Conservation (phyloP, 2,113 vertebrate species). For the Pelusios castaneus region DNA sequence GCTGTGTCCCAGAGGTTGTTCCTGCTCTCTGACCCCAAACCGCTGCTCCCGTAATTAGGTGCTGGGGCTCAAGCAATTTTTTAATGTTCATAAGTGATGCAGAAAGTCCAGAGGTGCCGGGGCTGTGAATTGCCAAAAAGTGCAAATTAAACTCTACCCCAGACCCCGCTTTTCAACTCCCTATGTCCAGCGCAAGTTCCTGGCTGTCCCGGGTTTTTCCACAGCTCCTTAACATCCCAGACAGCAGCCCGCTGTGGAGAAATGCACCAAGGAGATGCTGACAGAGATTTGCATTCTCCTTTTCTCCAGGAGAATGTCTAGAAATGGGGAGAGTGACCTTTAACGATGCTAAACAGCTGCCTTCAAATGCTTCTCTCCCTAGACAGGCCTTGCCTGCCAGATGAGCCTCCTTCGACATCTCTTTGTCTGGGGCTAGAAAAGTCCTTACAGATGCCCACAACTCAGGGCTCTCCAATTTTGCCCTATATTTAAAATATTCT, state of each 20-base stretch:
- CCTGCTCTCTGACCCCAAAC: neutral
- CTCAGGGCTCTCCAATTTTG: neutral
- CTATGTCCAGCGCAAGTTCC: neutral
- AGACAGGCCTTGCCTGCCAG: neutral
- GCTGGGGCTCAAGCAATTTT: too few species aligned
- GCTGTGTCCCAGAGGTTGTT: neutral
- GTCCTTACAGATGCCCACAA: neutral
- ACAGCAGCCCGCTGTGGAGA: neutral
- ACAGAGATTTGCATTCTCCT: neutral
- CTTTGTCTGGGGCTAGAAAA: neutral
- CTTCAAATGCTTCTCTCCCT: neutral
- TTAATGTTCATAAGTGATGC: too few species aligned
- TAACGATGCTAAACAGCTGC: neutral
- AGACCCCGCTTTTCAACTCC: neutral
- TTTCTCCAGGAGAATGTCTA: neutral
- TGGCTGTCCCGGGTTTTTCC: neutral
- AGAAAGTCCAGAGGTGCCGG: too few species aligned
- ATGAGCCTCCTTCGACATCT: neutral
- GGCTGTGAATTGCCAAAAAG: too few species aligned
- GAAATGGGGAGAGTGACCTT: neutral
- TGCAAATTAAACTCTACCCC: neutral
- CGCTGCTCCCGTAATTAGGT: too few species aligned
- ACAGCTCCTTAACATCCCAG: neutral
- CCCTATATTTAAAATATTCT: neutral
- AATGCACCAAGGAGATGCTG: neutral